Evolutionary conservation across 2,113 vertebrate species (phyloP).

Genomic region (Gorilla gorilla): DNA sequence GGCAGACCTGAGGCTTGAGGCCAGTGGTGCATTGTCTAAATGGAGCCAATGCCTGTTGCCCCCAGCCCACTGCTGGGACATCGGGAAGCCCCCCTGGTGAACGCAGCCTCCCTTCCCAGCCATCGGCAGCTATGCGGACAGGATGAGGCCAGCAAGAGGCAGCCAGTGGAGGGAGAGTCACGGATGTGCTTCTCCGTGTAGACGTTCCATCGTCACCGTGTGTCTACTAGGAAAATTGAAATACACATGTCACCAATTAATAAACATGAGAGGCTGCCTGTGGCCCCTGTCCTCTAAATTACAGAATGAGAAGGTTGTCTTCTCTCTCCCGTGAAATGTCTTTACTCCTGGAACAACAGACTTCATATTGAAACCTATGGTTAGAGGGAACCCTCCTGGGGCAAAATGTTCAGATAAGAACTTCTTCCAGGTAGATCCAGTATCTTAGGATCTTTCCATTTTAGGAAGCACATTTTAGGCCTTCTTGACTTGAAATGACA

Average conservation of each 20-base stretch:
- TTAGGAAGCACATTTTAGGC: not conserved
- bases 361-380: rapidly evolving
- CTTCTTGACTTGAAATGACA: rapidly evolving
- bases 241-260: not conserved
- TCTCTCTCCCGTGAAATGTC: not conserved
- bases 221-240: not conserved
- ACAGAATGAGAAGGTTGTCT: not conserved
- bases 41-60: not conserved
- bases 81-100: not conserved
- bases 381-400: not conserved
- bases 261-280: rapidly evolving
- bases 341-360: rapidly evolving
- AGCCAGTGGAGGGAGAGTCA: not conserved
- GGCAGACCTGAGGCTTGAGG: too few species aligned
- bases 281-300: rapidly evolving
- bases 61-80: rapidly evolving
- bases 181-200: not conserved
- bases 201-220: rapidly evolving
- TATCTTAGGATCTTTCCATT: rapidly evolving
- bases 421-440: rapidly evolving
- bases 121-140: rapidly evolving
- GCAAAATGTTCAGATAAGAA: not conserved
- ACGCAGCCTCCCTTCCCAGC: not conserved
- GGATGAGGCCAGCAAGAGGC: rapidly evolving
- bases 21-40: not conserved